Percentiles rank a stretch among this genome's conserved stretches.
These are phyloP conservation scores for Uria aalge DNA, from an alignment of 2,113 vertebrate genomes.

Conservation along the genomic window DNA sequence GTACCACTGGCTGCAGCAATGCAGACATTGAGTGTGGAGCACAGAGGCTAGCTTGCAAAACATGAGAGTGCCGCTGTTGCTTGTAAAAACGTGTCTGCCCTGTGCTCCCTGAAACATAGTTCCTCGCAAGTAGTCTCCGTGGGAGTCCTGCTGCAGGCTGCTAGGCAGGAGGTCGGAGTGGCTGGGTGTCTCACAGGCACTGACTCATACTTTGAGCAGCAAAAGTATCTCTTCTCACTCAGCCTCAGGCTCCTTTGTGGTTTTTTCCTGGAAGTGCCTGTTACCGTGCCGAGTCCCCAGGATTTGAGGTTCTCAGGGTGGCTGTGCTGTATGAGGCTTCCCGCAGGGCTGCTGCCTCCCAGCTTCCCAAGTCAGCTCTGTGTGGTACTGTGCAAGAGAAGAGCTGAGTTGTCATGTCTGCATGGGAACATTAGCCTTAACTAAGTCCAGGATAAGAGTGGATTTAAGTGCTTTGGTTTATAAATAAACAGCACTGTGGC, in stretches of 20 bases:
- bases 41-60: not conserved
- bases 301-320: not conserved
- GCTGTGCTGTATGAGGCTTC: not conserved
- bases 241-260: not conserved
- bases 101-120: not conserved
- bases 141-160: not conserved
- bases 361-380: not conserved
- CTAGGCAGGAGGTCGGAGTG: not conserved
- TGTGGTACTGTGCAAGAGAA: not conserved
- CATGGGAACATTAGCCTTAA: not conserved
- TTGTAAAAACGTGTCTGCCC: not conserved
- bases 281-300: not conserved
- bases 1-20: not conserved
- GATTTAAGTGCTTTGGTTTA: slow-evolving; percentile 55
- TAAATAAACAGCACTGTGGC: slow-evolving; percentile 44
- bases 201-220: not conserved
- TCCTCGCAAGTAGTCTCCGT: not conserved
- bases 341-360: not conserved
- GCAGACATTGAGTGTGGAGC: accelerated
- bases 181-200: not conserved
- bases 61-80: not conserved
- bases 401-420: not conserved
- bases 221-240: not conserved
- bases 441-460: slow-evolving; percentile 29
- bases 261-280: not conserved